Percentiles rank a stretch among this genome's conserved stretches.
Evolutionary conservation across 2,888 invertebrate genomes (phyloP).

Genomic region (Pandemis heparana): DNA sequence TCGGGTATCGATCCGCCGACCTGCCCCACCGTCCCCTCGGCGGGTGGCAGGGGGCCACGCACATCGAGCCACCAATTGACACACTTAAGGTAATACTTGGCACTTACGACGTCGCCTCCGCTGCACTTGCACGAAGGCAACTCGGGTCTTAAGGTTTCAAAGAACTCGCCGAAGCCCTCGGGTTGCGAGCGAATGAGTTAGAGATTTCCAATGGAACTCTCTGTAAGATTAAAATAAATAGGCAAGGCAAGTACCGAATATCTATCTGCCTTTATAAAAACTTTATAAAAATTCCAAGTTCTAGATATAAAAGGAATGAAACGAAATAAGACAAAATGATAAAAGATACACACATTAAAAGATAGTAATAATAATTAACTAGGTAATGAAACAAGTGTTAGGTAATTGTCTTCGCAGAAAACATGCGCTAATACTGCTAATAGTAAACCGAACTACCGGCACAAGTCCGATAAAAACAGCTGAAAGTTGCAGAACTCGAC

Average conservation of each 20-base stretch:
- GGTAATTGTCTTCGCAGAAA: neutral
- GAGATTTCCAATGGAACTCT: slow-evolving; percentile 4
- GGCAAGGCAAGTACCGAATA: neutral
- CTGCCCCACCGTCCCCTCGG: slow-evolving; percentile 80
- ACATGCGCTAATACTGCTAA: slow-evolving; percentile 13
- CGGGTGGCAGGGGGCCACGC: slow-evolving; percentile 75
- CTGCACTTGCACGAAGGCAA: slow-evolving; percentile 60
- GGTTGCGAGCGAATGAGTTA: slow-evolving; percentile 17
- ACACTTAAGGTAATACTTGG: slow-evolving; percentile 84
- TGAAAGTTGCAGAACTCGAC: slow-evolving; percentile 81
- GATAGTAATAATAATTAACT: neutral
- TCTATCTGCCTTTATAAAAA: neutral
- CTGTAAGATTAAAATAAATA: neutral
- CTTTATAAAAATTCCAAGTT: neutral
- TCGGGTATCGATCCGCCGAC: slow-evolving; percentile 88
- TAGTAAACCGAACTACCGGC: slow-evolving; percentile 49
- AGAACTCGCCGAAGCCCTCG: slow-evolving; percentile 39
- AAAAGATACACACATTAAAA: neutral
- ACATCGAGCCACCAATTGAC: slow-evolving; percentile 84
- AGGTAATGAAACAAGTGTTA: neutral
- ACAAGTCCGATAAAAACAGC: slow-evolving; percentile 65
- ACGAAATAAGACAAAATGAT: neutral
- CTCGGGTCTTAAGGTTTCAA: slow-evolving; percentile 40
- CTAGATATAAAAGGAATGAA: neutral
- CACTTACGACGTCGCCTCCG: slow-evolving; percentile 72